A percentile compares a stretch with the other conserved stretches of the same genome.
These are phyloP conservation scores for Leiothrix lutea DNA, from an alignment of 2,113 vertebrate species.

Conservation along the genomic window DNA sequence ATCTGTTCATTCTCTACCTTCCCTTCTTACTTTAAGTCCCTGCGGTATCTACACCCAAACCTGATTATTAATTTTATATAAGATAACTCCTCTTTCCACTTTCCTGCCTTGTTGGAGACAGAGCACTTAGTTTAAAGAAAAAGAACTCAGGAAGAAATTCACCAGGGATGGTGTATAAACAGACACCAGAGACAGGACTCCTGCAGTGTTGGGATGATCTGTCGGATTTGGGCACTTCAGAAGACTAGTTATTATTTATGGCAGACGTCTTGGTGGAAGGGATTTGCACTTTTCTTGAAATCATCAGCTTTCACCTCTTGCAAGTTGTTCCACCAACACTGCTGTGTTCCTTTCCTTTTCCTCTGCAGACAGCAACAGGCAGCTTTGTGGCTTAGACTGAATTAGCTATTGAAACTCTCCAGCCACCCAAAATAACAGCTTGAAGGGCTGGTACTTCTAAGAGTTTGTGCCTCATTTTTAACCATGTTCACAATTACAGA, in stretches of 20 bases:
- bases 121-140: not conserved
- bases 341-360: not conserved
- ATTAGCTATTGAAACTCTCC: not conserved
- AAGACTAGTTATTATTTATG: not conserved
- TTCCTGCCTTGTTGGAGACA: not conserved
- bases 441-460: not conserved
- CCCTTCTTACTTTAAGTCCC: not conserved
- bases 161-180: not conserved
- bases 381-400: not conserved
- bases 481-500: not conserved
- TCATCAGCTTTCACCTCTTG: not conserved
- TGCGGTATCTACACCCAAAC: not conserved
- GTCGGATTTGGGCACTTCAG: not conserved
- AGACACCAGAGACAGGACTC: not conserved
- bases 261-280: not conserved
- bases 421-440: not conserved
- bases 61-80: not conserved
- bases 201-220: fast-evolving
- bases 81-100: not conserved
- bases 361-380: not conserved
- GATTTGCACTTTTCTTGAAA: not conserved
- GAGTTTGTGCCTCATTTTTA: not conserved
- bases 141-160: not conserved
- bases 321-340: not conserved
- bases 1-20: not conserved